phyloP scores from a whole-genome alignment of 2,888 invertebrate genomes.

The Callosobruchus maculatus region DNA sequence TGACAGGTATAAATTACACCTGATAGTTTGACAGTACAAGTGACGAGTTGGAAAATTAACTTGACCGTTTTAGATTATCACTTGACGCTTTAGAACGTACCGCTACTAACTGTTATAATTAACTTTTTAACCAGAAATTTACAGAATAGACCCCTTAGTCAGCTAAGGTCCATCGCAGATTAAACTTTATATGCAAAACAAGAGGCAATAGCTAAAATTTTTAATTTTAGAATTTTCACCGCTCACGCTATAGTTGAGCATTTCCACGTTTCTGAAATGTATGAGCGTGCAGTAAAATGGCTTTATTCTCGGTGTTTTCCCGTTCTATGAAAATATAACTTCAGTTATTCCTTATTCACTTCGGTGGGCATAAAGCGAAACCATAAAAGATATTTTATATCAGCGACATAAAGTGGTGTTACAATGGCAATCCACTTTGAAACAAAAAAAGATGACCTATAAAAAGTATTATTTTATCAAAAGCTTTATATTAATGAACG shows the following conservation, averaged over 20 bases:
- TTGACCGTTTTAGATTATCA: too few species aligned
- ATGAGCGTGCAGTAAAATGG: not conserved
- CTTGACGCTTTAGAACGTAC: too few species aligned
- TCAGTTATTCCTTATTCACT: not conserved
- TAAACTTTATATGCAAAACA: too few species aligned
- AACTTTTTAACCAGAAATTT: too few species aligned
- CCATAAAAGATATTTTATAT: conserved; percentile 40
- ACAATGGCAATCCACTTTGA: conserved; percentile 38
- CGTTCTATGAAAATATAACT: not conserved
- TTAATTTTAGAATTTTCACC: not conserved
- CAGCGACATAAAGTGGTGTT: conserved; percentile 37
- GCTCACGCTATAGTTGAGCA: not conserved
- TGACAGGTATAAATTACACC: too few species aligned
- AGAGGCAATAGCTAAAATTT: too few species aligned
- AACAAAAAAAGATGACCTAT: conserved; percentile 34
- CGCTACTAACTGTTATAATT: too few species aligned
- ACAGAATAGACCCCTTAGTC: too few species aligned
- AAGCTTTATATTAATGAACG: conserved; percentile 42
- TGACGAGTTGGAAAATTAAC: too few species aligned
- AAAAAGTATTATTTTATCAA: conserved; percentile 38
- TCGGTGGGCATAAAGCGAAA: not conserved
- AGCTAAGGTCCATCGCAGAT: too few species aligned
- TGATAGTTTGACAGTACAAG: too few species aligned
- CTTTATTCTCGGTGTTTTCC: not conserved
- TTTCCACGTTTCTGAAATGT: not conserved